Conservation (phyloP, 2,888 invertebrate genomes). For the Doris montereyensis region DNA sequence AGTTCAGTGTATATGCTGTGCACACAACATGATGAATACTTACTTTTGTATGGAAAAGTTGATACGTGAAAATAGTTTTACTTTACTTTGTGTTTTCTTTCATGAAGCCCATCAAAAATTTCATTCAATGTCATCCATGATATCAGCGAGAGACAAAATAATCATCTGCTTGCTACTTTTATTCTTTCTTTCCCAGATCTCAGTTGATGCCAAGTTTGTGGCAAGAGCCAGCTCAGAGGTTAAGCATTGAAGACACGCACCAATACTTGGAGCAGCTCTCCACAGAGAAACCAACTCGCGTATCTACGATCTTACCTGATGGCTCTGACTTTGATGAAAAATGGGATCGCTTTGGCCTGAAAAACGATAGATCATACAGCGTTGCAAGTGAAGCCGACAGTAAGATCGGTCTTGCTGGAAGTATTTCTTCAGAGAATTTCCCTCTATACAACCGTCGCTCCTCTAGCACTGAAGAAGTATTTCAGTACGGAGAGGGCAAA, state of each 20-base stretch:
- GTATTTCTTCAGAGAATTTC: constrained; percentile 5
- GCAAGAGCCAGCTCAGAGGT: constrained; percentile 75
- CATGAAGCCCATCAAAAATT: no score
- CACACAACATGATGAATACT: no score
- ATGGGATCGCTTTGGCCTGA: constrained; percentile 45
- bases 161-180: no score
- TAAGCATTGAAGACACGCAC: constrained; percentile 75
- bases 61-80: no score
- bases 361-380: constrained; percentile 30
- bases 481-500: not conserved
- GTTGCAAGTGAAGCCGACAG: not conserved
- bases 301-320: constrained; percentile 18
- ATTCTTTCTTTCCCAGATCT: constrained; percentile 76
- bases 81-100: no score
- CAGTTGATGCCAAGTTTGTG: constrained; percentile 84
- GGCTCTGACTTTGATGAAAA: constrained; percentile 47
- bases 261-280: constrained; percentile 74
- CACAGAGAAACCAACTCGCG: constrained; percentile 30
- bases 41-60: no score
- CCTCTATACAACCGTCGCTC: not conserved
- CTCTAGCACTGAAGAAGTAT: not conserved
- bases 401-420: constrained; percentile 21
- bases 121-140: no score
- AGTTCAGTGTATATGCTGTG: no score
- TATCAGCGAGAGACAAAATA: no score